These are phyloP conservation scores for Daubentonia madagascariensis DNA, from an alignment of 2,113 vertebrate species.

Conservation along the genomic window DNA sequence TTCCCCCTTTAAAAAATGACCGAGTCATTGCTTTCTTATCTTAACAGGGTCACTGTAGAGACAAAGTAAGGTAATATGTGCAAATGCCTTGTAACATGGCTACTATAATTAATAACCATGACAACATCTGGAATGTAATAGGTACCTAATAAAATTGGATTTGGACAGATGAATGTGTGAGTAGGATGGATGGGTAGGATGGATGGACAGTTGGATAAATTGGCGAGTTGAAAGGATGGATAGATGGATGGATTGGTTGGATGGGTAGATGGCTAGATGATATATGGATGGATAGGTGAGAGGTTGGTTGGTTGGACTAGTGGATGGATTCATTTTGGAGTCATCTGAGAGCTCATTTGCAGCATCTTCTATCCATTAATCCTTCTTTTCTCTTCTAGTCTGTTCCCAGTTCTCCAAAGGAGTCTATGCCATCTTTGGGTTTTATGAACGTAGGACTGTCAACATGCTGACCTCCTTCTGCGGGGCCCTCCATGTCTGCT, in stretches of 20 bases:
- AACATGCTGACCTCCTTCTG: constrained; percentile 99
- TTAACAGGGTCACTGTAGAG: neutral
- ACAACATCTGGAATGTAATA: neutral
- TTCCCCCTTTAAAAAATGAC: neutral
- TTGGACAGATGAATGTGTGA: neutral
- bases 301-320: neutral
- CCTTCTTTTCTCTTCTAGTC: constrained; percentile 83
- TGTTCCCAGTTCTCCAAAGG: constrained; percentile 99
- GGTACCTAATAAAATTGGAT: neutral
- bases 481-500: constrained; percentile 98
- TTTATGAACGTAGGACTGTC: constrained; percentile 97
- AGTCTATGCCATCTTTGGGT: constrained; percentile 99
- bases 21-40: neutral
- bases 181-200: neutral
- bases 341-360: neutral
- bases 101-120: neutral
- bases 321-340: neutral
- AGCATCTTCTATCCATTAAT: neutral
- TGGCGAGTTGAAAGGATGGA: neutral
- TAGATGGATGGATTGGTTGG: neutral
- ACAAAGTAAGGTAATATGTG: neutral
- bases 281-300: neutral
- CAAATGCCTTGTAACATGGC: neutral
- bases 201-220: neutral
- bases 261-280: neutral